Evolutionary conservation across 2,113 vertebrate species (phyloP), one percentile per base, ranked within the genome.

Genomic region (Prietella phreatophila): DNA sequence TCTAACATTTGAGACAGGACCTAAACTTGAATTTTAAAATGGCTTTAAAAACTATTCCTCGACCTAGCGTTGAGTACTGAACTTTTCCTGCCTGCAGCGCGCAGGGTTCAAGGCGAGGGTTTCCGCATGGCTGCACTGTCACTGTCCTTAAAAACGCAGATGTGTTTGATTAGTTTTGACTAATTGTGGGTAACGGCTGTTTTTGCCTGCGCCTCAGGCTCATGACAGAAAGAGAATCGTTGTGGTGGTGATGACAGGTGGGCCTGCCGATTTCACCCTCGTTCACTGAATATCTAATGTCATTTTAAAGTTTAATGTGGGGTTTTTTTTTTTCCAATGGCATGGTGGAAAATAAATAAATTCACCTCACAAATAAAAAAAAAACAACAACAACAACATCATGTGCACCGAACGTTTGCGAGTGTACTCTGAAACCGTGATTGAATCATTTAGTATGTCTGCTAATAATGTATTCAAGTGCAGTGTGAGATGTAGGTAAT

Each of bases 301-400:
- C 58, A 86, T 79, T 86, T 86, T 79, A 86, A 79, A 25, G 8
- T 50, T 79, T 79, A 79, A 79, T 75, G 30, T 73, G n/a, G 11
- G 42, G 39, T 50, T 56, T 56, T 56, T 56, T 56, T 56, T 42
- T 5, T 5, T 11, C 53, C 69, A 30, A 20, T 76, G 36, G 63
- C 47, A 71, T 84, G 19, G 39, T 73, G 19, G 55, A 61, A 76
- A 85, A 85, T 60, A 85, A 85, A 76, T 85, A 42, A 42, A 85
- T 85, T 75, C 84, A 58, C 84, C 9, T 85, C 33, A n/a, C 47
- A 75, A 60, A 58, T 7, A 47, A 47, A 47, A 42, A 42, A 42
- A 42, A 42, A 42, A 4, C 4, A 42, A 42, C 2, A 39, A 39
- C 0, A 30, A 39, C 2, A 30, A 39, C 58, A 55, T 42, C 36